Base-by-base conservation (phyloP, 2,113 vertebrate genomes). In the Prietella phreatophila region DNA sequence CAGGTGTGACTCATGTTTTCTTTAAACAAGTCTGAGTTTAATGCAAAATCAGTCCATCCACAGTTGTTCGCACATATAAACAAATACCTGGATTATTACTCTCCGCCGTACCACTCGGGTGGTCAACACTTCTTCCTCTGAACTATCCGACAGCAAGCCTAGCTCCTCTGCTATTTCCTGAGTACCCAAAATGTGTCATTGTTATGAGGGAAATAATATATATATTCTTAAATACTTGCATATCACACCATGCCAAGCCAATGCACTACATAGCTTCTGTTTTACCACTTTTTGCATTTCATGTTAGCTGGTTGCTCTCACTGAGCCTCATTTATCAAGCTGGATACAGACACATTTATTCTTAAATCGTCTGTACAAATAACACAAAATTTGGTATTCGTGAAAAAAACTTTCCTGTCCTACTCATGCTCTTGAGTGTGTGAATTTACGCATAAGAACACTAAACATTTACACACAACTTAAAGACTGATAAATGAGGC, bases 21-120 rank as follows among this genome's bases (percentile, higher is more conserved):
- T 42, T 9, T 22, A 47, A 47, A 13, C 71, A 75, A 25, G 71
- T 39, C 33, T 4, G 11, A n/a, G 25, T 79, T 76, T 0, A 47
- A 76, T 78, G 10, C 17, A 73, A 73, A 36, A 33, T 71, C 73
- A 27, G 42, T 6, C 4, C 42, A 50, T 50, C 71, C 33, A 67
- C 17, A 10, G 33, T 39, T 10, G 58, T 58, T 36, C 61, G 50
- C 67, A 84, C 67, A 78, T 7, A 79, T 75, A 84, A 19, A 76
- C 58, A 76, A 90, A 94, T 99, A 99, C 98, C 98, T 99, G 97
- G 84, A 99, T 99, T 89, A 99, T 97, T 87, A 99, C 96, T 92
- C 97, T 96, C 65, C 98, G 97, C 84, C 96, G 97, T 91, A 99
- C 90, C 90, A 99, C 96, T 94, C 98, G 96, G 96, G 98, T 99